A percentile compares a stretch with the other conserved stretches of the same genome.
phyloP scores from a whole-genome alignment of 1,140 invertebrate genomes.

The Nymphalis io region DNA sequence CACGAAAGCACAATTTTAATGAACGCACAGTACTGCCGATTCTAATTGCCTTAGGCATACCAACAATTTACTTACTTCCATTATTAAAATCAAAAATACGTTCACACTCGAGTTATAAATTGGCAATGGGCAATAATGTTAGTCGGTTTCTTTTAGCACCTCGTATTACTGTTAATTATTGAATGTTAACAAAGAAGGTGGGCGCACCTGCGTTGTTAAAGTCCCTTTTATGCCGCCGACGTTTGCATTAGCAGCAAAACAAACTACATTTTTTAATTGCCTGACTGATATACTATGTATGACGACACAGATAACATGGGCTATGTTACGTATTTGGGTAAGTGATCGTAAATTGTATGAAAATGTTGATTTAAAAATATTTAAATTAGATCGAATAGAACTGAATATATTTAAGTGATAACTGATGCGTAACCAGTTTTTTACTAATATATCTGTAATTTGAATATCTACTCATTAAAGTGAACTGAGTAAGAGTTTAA shows the following conservation, averaged over 20 bases:
- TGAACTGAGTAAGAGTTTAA: background rate
- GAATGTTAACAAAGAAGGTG: conserved; percentile 58
- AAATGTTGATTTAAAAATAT: background rate
- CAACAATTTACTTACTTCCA: conserved; percentile 17
- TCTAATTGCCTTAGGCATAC: conserved; percentile 4
- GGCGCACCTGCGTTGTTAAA: conserved; percentile 54
- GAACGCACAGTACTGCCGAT: background rate
- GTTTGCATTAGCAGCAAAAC: conserved; percentile 43
- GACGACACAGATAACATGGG: conserved; percentile 15
- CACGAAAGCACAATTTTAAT: background rate
- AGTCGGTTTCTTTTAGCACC: conserved; percentile 65
- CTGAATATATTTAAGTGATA: conserved; percentile 15
- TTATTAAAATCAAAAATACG: conserved; percentile 19
- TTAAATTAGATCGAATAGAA: conserved; percentile 27
- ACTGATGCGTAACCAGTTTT: background rate
- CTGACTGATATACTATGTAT: conserved; percentile 33
- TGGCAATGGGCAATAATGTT: conserved; percentile 55
- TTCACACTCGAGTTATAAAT: conserved; percentile 51
- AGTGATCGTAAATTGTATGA: conserved; percentile 11
- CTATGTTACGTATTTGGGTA: conserved; percentile 5
- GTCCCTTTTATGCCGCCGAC: conserved; percentile 54
- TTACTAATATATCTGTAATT: background rate
- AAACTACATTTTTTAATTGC: conserved; percentile 45
- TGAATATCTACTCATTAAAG: background rate
- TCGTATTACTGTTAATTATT: conserved; percentile 65